Percentiles rank a stretch among this genome's conserved stretches.
These are phyloP conservation scores for Sphaerophoria taeniata DNA, from an alignment of 2,888 invertebrate species.

Conservation along the genomic window DNA sequence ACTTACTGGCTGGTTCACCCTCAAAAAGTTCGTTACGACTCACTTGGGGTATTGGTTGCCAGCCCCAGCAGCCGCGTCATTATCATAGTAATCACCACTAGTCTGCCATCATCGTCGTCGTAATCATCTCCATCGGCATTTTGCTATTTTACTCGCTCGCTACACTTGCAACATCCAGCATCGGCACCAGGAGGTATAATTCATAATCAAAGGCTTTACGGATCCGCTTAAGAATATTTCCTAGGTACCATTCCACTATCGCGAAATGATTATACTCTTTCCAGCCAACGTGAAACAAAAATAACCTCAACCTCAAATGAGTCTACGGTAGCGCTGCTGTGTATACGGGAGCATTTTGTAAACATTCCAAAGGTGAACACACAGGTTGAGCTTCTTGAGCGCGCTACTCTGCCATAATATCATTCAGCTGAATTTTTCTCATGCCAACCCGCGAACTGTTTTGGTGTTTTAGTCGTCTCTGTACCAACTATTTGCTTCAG, in stretches of 20 bases:
- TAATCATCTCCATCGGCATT: slow-evolving; percentile 43
- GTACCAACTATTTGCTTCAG: slow-evolving; percentile 36
- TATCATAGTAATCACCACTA: slow-evolving; percentile 70
- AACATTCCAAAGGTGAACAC: slow-evolving; percentile 29
- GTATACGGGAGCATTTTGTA: slow-evolving; percentile 16
- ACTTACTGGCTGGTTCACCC: neutral
- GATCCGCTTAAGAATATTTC: slow-evolving; percentile 65
- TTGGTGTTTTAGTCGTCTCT: neutral
- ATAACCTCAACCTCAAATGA: slow-evolving; percentile 62
- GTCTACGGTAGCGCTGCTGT: slow-evolving; percentile 22
- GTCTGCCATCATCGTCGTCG: slow-evolving; percentile 68
- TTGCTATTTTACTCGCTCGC: slow-evolving; percentile 34
- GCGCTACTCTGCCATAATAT: neutral
- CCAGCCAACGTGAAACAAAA: slow-evolving; percentile 51
- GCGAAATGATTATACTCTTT: slow-evolving; percentile 59
- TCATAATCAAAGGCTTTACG: slow-evolving; percentile 73
- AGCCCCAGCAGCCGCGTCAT: slow-evolving; percentile 53
- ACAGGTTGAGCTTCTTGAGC: slow-evolving; percentile 52
- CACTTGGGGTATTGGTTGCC: slow-evolving; percentile 56
- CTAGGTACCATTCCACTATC: slow-evolving; percentile 38
- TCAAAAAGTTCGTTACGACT: slow-evolving; percentile 43
- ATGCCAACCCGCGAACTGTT: neutral
- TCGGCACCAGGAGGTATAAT: slow-evolving; percentile 67
- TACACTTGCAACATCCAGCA: slow-evolving; percentile 30
- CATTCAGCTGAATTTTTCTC: neutral